These are phyloP conservation scores for Peucedramus taeniatus DNA, from an alignment of 2,113 vertebrate species.

Conservation along the genomic window DNA sequence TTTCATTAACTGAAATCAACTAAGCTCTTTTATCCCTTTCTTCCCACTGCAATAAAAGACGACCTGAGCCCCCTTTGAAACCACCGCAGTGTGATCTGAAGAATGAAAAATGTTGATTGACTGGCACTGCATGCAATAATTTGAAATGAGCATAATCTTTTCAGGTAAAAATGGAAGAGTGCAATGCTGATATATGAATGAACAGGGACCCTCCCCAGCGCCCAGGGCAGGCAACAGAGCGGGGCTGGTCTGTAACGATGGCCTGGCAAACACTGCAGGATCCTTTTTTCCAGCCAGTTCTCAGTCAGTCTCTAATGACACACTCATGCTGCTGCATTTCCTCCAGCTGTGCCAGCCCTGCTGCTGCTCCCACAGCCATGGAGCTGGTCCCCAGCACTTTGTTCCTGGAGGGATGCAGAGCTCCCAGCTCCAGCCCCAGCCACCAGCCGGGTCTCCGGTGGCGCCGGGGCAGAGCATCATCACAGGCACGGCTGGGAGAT, in stretches of 20 bases:
- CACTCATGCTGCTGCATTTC: neutral
- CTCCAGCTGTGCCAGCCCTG: neutral
- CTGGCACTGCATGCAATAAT: constrained; percentile 24
- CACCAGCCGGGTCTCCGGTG: neutral
- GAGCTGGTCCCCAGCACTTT: neutral
- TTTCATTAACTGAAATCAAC: constrained; percentile 21
- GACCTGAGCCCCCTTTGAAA: neutral
- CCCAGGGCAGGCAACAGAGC: neutral
- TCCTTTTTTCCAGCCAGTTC: neutral
- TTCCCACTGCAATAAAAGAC: neutral
- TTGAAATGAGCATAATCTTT: constrained; percentile 35
- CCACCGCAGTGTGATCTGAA: constrained; percentile 14
- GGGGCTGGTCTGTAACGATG: neutral
- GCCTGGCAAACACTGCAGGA: neutral
- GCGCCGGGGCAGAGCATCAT: neutral
- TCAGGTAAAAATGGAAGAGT: neutral
- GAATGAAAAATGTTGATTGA: constrained; percentile 21
- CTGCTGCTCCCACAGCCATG: neutral
- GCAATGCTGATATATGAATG: neutral
- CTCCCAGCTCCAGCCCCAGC: neutral
- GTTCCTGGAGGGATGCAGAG: neutral
- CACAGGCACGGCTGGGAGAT: neutral
- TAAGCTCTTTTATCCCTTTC: neutral
- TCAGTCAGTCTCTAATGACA: neutral
- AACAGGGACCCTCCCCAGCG: neutral